Percentiles rank a stretch among this genome's conserved stretches.
Conservation (phyloP, 2,797 vertebrate genomes). For the Bovichtus variegatus region DNA sequence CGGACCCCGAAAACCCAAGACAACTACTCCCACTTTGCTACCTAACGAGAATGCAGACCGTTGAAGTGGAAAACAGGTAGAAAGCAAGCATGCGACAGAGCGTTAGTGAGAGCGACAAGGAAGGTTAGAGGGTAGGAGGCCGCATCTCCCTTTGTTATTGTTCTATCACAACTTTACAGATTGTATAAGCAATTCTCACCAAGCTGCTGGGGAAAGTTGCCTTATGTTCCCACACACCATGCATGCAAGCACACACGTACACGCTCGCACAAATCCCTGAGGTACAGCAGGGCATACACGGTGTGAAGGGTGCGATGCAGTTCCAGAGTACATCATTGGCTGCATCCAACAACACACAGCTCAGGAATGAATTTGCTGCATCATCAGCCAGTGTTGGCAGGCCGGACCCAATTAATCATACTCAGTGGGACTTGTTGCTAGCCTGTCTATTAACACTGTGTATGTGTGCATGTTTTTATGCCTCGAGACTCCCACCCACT, state of each 20-base stretch:
- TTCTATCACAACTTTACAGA: conserved; percentile 39
- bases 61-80: neutral
- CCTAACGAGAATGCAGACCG: neutral
- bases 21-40: neutral
- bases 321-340: conserved; percentile 18
- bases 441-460: conserved; percentile 51
- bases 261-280: neutral
- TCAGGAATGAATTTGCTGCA: conserved; percentile 47
- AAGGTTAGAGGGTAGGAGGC: neutral
- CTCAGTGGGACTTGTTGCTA: conserved; percentile 50
- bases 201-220: neutral
- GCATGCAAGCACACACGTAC: neutral
- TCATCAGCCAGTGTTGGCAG: conserved; percentile 60
- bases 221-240: conserved; percentile 1
- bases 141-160: conserved; percentile 12
- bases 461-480: conserved; percentile 44
- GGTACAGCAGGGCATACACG: conserved; percentile 7
- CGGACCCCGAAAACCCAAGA: neutral
- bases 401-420: conserved; percentile 62
- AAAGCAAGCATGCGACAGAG: neutral
- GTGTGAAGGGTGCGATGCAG: conserved; percentile 13
- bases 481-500: conserved; percentile 53
- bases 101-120: neutral
- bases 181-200: conserved; percentile 5
- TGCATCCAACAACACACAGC: conserved; percentile 33